A percentile compares a stretch with the other conserved stretches of the same genome.
Conservation (phyloP, 2,797 vertebrate genomes). For the Pipistrellus pygmaeus region DNA sequence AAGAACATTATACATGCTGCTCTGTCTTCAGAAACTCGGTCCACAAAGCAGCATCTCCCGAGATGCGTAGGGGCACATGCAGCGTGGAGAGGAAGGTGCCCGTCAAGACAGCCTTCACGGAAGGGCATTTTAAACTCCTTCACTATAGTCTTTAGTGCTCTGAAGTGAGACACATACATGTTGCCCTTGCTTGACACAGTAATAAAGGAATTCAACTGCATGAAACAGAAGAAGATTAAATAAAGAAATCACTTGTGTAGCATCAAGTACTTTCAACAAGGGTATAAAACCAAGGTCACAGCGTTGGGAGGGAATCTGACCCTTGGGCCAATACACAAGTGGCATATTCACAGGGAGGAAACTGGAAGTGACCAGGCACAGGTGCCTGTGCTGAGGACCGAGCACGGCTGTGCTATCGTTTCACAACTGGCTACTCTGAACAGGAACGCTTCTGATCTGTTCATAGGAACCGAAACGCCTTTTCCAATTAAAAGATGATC, state of each 20-base stretch:
- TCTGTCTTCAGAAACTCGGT: background rate
- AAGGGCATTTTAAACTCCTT: conserved; percentile 66
- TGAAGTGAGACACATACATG: conserved; percentile 26
- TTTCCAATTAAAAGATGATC: background rate
- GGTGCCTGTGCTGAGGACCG: background rate
- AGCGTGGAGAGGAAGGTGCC: background rate
- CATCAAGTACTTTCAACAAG: background rate
- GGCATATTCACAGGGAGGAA: background rate
- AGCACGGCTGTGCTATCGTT: conserved; percentile 24
- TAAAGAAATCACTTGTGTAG: background rate
- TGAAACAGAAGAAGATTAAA: background rate
- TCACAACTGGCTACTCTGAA: background rate
- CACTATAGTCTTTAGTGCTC: conserved; percentile 60
- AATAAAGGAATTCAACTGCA: background rate
- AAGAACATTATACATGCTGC: background rate
- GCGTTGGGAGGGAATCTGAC: background rate
- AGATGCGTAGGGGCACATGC: no score
- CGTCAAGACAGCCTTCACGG: conserved; percentile 25
- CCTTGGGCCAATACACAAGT: background rate
- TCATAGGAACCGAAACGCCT: background rate
- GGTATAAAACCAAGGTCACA: background rate
- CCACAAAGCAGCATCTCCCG: background rate
- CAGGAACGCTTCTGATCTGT: background rate
- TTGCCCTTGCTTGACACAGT: background rate
- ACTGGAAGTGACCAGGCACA: background rate